A percentile compares a stretch with the other conserved stretches of the same genome.
These are phyloP conservation scores for Tragopan temminckii DNA, from an alignment of 2,797 vertebrate species.

Conservation along the genomic window DNA sequence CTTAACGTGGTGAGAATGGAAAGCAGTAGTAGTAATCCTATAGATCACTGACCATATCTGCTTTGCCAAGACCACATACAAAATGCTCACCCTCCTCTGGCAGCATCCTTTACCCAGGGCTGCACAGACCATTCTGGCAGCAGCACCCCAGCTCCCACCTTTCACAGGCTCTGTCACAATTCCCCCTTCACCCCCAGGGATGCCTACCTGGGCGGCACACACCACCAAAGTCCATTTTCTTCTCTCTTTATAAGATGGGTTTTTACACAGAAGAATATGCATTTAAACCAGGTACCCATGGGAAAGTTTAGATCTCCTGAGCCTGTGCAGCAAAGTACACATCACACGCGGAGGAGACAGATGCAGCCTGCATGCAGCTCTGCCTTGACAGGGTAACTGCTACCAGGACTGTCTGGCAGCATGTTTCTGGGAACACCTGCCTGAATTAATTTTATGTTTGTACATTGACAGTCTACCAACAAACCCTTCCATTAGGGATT, in stretches of 20 bases:
- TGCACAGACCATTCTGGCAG: not conserved
- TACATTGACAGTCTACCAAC: not conserved
- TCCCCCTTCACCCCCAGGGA: not conserved
- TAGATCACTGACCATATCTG: not conserved
- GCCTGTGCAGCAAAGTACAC: rapidly evolving
- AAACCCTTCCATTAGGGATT: not conserved
- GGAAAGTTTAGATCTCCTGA: not conserved
- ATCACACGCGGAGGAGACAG: not conserved
- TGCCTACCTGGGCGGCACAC: rapidly evolving
- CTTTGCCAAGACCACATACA: not conserved
- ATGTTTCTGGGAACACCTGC: not conserved
- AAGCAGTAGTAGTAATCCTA: conserved; percentile 22
- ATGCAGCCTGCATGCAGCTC: rapidly evolving
- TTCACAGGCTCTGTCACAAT: not conserved
- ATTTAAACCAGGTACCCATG: not conserved
- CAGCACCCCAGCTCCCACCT: not conserved
- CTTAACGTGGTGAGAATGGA: not conserved
- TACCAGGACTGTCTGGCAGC: not conserved
- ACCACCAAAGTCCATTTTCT: not conserved
- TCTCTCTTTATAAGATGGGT: not conserved
- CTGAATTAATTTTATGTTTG: not conserved
- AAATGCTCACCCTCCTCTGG: not conserved
- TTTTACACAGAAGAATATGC: rapidly evolving
- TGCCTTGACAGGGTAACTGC: not conserved
- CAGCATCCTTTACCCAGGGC: not conserved